These are phyloP conservation scores for Phocoena sinus DNA, from an alignment of 2,113 vertebrate genomes.

Conservation along the genomic window DNA sequence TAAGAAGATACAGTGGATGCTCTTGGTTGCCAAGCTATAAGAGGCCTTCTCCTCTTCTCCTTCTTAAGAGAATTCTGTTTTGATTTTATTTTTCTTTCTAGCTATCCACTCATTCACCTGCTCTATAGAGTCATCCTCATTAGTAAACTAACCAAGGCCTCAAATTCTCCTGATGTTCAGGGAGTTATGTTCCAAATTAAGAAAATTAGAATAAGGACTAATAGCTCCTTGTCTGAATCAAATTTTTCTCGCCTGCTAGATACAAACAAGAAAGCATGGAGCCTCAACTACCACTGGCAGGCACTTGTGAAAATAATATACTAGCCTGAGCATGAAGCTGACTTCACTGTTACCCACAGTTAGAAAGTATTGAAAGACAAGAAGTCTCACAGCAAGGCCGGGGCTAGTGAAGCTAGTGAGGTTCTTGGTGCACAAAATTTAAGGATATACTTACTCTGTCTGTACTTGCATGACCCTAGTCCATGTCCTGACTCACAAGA, in stretches of 20 bases:
- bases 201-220: not conserved
- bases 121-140: not conserved
- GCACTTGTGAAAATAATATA: not conserved
- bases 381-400: not conserved
- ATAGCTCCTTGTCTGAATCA: no score
- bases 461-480: fast-evolving
- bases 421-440: no score
- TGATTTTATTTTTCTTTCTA: not conserved
- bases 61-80: not conserved
- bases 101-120: not conserved
- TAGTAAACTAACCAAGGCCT: not conserved
- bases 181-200: not conserved
- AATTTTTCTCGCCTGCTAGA: not conserved
- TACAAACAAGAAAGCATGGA: not conserved
- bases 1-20: not conserved
- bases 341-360: not conserved
- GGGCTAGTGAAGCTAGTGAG: not conserved
- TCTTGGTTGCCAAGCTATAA: not conserved
- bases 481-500: not conserved
- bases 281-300: not conserved
- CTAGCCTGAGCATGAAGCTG: not conserved
- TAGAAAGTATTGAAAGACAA: not conserved
- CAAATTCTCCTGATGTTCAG: not conserved
- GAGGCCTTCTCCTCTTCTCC: not conserved
- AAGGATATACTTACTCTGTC: not conserved